Percentiles rank a stretch among this genome's conserved stretches.
Conservation (phyloP, 2,888 invertebrate genomes). For the Acleris holmiana region DNA sequence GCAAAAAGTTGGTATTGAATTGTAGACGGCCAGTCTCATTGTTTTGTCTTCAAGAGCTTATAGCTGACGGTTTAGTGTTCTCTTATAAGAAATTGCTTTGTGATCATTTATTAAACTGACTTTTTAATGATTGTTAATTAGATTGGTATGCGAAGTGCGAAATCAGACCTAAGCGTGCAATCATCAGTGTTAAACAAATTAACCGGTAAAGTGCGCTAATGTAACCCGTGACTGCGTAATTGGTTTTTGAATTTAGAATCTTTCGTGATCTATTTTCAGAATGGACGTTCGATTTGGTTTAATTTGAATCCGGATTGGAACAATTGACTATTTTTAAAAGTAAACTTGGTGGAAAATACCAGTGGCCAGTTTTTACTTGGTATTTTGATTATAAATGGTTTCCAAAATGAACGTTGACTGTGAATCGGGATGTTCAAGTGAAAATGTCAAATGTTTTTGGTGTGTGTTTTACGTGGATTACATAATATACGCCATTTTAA, state of each 20-base stretch:
- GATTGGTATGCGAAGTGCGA: conserved; percentile 1
- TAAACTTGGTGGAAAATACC: background rate
- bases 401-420: conserved; percentile 37
- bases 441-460: conserved; percentile 50
- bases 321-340: background rate
- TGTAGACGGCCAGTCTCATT: conserved; percentile 15
- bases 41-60: conserved; percentile 19
- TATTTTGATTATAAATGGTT: conserved; percentile 5
- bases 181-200: conserved; percentile 27
- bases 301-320: conserved; percentile 1
- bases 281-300: conserved; percentile 3
- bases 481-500: conserved; percentile 38
- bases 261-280: conserved; percentile 1
- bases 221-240: conserved; percentile 9
- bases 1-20: conserved; percentile 12
- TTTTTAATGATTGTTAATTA: conserved; percentile 9
- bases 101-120: background rate
- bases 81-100: background rate
- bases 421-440: conserved; percentile 35
- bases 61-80: conserved; percentile 9
- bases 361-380: background rate
- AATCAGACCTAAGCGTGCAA: conserved; percentile 12
- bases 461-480: conserved; percentile 47
- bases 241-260: conserved; percentile 8
- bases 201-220: background rate